These are phyloP conservation scores for Epirrhoe tristata DNA, from an alignment of 2,888 invertebrate genomes.

Conservation along the genomic window DNA sequence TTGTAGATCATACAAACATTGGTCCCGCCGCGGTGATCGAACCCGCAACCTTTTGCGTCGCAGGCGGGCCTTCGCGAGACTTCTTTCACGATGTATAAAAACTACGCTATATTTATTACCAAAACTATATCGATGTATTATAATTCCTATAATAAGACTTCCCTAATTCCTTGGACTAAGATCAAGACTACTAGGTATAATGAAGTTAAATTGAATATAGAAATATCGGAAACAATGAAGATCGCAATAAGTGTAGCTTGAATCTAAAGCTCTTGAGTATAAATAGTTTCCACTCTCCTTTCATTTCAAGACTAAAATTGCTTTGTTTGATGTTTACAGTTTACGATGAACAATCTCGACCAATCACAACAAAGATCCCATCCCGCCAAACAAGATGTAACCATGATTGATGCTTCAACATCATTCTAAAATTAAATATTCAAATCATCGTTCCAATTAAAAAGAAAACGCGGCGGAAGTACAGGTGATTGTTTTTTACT, in stretches of 20 bases:
- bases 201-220: neutral
- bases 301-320: slow-evolving; percentile 4
- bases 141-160: neutral
- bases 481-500: slow-evolving; percentile 59
- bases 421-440: slow-evolving; percentile 59
- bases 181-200: neutral
- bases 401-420: slow-evolving; percentile 50
- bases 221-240: neutral
- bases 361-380: slow-evolving; percentile 41
- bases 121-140: neutral
- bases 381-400: slow-evolving; percentile 46
- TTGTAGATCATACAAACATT: too few relatives aligned
- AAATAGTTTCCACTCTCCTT: slow-evolving; percentile 3
- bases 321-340: slow-evolving; percentile 14
- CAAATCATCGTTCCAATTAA: slow-evolving; percentile 61
- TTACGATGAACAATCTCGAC: slow-evolving; percentile 15
- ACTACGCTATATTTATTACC: neutral
- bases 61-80: too few relatives aligned
- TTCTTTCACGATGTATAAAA: neutral
- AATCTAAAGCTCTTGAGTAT: slow-evolving; percentile 1
- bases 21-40: too few relatives aligned
- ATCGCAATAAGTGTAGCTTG: neutral
- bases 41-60: neutral
- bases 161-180: neutral
- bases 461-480: slow-evolving; percentile 63